Conservation (phyloP, 2,888 invertebrate species). For the Rhamnusium bicolor region DNA sequence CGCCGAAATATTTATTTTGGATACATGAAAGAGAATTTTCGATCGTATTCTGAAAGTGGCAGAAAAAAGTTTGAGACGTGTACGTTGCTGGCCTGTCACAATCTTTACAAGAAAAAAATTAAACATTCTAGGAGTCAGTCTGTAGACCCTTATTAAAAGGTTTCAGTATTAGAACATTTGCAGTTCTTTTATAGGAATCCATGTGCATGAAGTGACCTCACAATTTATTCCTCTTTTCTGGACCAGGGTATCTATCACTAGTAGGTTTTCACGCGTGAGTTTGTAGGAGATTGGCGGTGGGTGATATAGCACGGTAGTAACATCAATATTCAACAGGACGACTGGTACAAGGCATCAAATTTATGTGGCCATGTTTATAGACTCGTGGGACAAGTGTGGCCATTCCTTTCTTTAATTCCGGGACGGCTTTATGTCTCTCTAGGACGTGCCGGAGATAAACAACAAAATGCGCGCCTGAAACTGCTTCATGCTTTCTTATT, state of each 20-base stretch:
- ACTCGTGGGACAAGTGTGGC: conserved; percentile 71
- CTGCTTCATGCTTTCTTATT: conserved; percentile 33
- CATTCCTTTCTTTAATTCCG: conserved; percentile 71
- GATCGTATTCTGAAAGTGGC: no score
- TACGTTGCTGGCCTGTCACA: no score
- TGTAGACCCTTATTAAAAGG: background rate
- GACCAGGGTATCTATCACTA: conserved; percentile 43
- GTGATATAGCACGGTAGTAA: conserved; percentile 68
- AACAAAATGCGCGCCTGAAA: conserved; percentile 57
- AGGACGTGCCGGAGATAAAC: conserved; percentile 69
- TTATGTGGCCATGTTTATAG: conserved; percentile 73
- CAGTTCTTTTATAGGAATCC: background rate
- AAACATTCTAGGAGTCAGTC: no score
- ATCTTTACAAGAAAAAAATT: no score
- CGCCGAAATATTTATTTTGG: no score
- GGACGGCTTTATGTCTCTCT: conserved; percentile 69
- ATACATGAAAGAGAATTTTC: no score
- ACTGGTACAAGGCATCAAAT: conserved; percentile 70
- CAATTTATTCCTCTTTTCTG: conserved; percentile 12
- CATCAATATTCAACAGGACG: conserved; percentile 70
- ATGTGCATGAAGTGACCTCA: background rate
- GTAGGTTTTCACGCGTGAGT: conserved; percentile 44
- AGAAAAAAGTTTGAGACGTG: no score
- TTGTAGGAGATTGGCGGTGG: conserved; percentile 50
- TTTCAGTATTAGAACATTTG: background rate